Evolutionary conservation across 2,797 vertebrate species (phyloP), one percentile per base, ranked within the genome.

Genomic region (Mastacembelus armatus): DNA sequence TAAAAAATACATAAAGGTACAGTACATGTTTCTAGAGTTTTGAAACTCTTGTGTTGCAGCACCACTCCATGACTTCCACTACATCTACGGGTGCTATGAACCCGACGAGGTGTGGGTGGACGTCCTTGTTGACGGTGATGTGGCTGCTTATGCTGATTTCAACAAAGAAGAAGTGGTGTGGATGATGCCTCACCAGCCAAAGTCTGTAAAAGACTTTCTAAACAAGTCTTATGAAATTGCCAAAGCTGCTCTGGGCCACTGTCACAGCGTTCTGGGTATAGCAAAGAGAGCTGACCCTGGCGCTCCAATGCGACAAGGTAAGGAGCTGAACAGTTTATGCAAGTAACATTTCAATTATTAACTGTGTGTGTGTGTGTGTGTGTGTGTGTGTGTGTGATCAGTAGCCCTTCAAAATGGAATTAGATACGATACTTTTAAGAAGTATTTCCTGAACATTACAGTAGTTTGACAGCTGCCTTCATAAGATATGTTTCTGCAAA

Each of bases 1-100:
- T n/a, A n/a, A n/a, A n/a, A n/a, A n/a, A n/a, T n/a, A n/a, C n/a
- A n/a, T n/a, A n/a, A n/a, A n/a, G n/a, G n/a, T n/a, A n/a, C n/a
- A n/a, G n/a, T n/a, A n/a, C 18, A 10, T 42, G 19, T 21, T 43
- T 3, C 43, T 10, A 55, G 27, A 7, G 2, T 19, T 12, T 39
- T 52, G 24, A 26, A 18, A 56, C 24, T 30, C 11, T 33, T 52
- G 21, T 36, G 56, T 63, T 52, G 14, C 42, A 75, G 72, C 27
- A 0, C 29, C 30, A 8, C 16, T 32, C 7, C 65, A 75, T 10
- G 30, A 64, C 21, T 64, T 59, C 35, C 52, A 39, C 18, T 64
- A 29, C 65, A 47, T 18, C 8, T 69, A 69, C 7, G 33, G 52
- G 9, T 75, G 72, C 72, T 69, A 58, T 16, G 59, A 75, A 11